Conservation (phyloP, 2,797 vertebrate genomes). For the Benthosema pterotum region DNA sequence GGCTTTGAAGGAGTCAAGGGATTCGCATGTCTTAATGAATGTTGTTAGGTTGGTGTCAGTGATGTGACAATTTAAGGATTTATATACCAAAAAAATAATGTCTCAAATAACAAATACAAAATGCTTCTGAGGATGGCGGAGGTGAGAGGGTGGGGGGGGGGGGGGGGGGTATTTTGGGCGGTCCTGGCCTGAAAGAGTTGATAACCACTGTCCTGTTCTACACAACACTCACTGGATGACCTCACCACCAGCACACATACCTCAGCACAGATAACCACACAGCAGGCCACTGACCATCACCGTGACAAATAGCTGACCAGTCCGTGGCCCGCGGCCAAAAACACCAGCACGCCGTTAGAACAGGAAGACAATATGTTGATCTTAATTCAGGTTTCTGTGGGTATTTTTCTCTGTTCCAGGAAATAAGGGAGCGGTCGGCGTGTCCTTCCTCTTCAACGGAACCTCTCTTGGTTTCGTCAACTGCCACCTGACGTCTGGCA, state of each 20-base stretch:
- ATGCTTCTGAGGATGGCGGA: no score
- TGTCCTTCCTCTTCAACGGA: slow-evolving; percentile 81
- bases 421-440: slow-evolving; percentile 85
- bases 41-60: no score
- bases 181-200: no score
- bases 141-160: no score
- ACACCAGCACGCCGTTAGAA: slow-evolving; percentile 8
- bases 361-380: slow-evolving; percentile 7
- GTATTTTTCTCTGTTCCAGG: slow-evolving; percentile 65
- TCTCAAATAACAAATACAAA: no score
- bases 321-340: slow-evolving; percentile 2
- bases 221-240: not conserved
- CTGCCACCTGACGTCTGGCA: slow-evolving; percentile 86
- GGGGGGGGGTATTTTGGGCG: no score
- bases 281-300: not conserved
- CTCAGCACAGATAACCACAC: slow-evolving; percentile 8
- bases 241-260: slow-evolving; percentile 6
- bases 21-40: no score
- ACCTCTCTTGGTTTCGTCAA: slow-evolving; percentile 87
- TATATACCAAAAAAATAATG: no score
- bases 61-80: no score
- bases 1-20: no score
- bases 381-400: slow-evolving; percentile 12
- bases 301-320: not conserved
- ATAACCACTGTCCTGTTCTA: no score